Conservation (phyloP, 2,888 invertebrate species). For the Euphydryas editha region DNA sequence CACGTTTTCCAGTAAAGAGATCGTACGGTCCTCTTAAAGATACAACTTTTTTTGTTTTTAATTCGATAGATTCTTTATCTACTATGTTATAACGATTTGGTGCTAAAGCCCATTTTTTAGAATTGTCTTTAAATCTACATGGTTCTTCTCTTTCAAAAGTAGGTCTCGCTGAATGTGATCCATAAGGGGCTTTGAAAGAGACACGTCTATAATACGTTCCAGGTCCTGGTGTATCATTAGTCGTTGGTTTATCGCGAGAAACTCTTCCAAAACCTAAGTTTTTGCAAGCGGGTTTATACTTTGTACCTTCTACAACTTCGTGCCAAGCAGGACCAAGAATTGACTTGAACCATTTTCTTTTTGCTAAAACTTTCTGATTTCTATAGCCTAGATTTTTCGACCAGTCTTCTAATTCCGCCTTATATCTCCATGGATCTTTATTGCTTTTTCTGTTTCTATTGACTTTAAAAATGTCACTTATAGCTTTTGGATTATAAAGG, state of each 20-base stretch:
- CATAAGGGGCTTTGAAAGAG: slow-evolving; percentile 64
- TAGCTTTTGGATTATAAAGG: slow-evolving; percentile 58
- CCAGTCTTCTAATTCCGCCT: slow-evolving; percentile 72
- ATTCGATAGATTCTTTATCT: slow-evolving; percentile 65
- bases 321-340: slow-evolving; percentile 71
- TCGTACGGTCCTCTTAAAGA: slow-evolving; percentile 73
- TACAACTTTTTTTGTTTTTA: slow-evolving; percentile 66
- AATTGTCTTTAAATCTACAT: slow-evolving; percentile 65
- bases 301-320: slow-evolving; percentile 45
- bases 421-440: slow-evolving; percentile 70
- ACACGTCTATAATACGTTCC: slow-evolving; percentile 64
- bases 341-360: slow-evolving; percentile 56
- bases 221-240: slow-evolving; percentile 58
- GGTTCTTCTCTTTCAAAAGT: slow-evolving; percentile 67
- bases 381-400: slow-evolving; percentile 70
- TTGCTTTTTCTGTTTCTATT: slow-evolving; percentile 50
- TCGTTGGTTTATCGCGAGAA: slow-evolving; percentile 49
- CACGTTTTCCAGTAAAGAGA: slow-evolving; percentile 78
- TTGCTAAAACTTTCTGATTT: slow-evolving; percentile 62
- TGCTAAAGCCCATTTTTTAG: slow-evolving; percentile 64
- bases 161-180: slow-evolving; percentile 63
- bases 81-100: slow-evolving; percentile 67
- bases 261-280: slow-evolving; percentile 70
- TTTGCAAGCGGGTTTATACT: slow-evolving; percentile 58
- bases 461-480: slow-evolving; percentile 55